Percentiles rank a stretch among this genome's conserved stretches.
phyloP scores from a whole-genome alignment of 2,797 vertebrate species.

The Malurus leucopterus region DNA sequence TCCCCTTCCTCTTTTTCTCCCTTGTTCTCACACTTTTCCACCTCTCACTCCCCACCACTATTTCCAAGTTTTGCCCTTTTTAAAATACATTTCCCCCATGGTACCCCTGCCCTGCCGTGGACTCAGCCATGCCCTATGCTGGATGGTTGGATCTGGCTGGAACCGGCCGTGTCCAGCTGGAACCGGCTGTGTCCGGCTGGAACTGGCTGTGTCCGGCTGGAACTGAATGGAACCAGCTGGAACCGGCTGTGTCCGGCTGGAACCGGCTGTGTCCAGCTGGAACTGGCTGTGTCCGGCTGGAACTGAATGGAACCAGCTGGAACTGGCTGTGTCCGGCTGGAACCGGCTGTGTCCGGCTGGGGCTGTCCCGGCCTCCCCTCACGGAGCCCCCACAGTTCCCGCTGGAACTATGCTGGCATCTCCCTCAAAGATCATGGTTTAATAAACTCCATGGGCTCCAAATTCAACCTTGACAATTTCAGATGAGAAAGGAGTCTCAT shows the following conservation, averaged over 20 bases:
- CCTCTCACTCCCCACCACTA: accelerated
- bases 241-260: not conserved
- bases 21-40: not conserved
- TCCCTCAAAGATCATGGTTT: not conserved
- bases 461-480: not conserved
- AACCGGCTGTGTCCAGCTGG: accelerated
- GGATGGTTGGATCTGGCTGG: accelerated
- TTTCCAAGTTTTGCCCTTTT: not conserved
- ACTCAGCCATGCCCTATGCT: accelerated
- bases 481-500: not conserved
- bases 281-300: accelerated
- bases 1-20: not conserved
- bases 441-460: not conserved
- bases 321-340: accelerated
- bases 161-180: not conserved
- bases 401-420: accelerated
- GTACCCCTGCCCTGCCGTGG: accelerated
- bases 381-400: accelerated
- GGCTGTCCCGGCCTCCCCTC: accelerated
- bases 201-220: not conserved
- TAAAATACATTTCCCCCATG: accelerated
- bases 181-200: accelerated
- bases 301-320: accelerated
- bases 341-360: accelerated
- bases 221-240: too few species aligned